Evolutionary conservation across 1,140 invertebrate species (phyloP).

Genomic region (Lepidurus apus): DNA sequence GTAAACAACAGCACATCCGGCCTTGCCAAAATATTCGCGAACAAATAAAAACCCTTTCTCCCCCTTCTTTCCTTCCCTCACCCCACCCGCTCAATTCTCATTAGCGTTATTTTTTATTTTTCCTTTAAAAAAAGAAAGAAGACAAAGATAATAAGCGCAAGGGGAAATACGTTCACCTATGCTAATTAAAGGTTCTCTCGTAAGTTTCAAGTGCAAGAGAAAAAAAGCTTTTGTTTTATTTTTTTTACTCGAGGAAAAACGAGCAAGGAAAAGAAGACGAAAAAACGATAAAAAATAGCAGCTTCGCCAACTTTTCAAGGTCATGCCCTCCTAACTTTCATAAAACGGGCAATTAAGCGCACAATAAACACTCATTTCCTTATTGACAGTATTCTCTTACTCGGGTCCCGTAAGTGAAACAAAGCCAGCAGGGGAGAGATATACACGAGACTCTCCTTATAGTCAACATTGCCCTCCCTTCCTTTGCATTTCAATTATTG

Average conservation of each 20-base stretch:
- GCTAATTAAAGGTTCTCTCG: neutral
- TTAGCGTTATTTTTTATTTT: neutral
- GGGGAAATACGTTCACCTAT: neutral
- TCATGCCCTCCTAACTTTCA: neutral
- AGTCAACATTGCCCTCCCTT: too few species aligned
- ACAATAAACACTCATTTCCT: neutral
- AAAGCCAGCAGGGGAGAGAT: too few species aligned
- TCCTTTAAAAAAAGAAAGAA: neutral
- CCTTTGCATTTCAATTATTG: too few species aligned
- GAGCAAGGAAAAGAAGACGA: neutral
- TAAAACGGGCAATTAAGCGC: neutral
- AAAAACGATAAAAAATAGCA: neutral
- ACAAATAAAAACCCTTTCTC: conserved; percentile 3
- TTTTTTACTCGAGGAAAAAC: neutral
- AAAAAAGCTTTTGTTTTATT: neutral
- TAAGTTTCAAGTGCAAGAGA: neutral
- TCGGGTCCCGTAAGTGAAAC: neutral
- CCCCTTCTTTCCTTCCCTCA: neutral
- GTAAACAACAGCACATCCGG: conserved; percentile 21
- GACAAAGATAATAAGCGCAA: neutral
- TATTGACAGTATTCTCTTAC: neutral
- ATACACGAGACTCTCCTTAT: too few species aligned
- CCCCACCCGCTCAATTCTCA: neutral
- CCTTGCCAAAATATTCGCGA: neutral
- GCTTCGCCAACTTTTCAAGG: neutral